Percentiles rank a stretch among this genome's conserved stretches.
Conservation (phyloP, 1,140 invertebrate species). For the Rhagoletis pomonella region DNA sequence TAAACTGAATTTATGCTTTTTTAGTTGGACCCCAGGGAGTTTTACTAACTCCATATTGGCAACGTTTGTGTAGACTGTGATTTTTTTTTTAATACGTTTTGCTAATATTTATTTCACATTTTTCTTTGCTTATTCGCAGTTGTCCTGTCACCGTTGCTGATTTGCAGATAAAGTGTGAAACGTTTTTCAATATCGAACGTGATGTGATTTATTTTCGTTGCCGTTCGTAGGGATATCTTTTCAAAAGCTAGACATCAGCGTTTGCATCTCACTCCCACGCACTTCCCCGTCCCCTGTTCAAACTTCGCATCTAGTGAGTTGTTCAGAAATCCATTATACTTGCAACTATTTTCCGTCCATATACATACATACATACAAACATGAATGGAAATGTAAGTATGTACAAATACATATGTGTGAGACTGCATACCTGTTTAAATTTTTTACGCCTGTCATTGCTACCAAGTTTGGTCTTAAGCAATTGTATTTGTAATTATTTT, state of each 20-base stretch:
- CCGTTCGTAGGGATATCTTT: constrained; percentile 33
- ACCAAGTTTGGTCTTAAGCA: not conserved
- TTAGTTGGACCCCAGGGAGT: not conserved
- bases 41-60: not conserved
- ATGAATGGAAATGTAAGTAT: too few species aligned
- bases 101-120: not conserved
- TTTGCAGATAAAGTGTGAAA: constrained; percentile 54
- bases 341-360: too few species aligned
- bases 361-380: too few species aligned
- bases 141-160: constrained; percentile 21
- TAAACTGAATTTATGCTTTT: not conserved
- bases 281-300: too few species aligned
- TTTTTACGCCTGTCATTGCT: constrained; percentile 17
- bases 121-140: constrained; percentile 16
- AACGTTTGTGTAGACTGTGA: too few species aligned
- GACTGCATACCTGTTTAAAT: not conserved
- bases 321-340: not conserved
- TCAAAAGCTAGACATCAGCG: not conserved
- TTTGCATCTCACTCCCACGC: not conserved
- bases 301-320: not conserved
- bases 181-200: constrained; percentile 54
- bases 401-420: too few species aligned
- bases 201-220: constrained; percentile 50
- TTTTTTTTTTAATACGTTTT: too few species aligned
- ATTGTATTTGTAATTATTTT: not conserved